phyloP scores from a whole-genome alignment of 2,797 vertebrate species.

The Crotalus adamanteus region DNA sequence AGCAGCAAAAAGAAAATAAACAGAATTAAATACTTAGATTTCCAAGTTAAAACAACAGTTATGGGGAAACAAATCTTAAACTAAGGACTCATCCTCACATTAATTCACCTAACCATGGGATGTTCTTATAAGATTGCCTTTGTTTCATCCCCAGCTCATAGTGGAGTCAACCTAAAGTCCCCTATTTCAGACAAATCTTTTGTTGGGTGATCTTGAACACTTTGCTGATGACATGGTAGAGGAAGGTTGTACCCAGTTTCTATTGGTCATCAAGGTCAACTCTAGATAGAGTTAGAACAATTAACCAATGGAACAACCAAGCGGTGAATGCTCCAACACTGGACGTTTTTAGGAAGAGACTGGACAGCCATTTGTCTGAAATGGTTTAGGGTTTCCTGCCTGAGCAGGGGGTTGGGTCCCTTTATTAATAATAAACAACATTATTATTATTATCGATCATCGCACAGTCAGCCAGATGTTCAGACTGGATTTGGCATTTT shows the following conservation, averaged over 20 bases:
- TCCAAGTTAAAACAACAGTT: neutral
- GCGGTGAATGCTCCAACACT: no score
- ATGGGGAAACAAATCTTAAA: neutral
- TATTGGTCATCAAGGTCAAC: neutral
- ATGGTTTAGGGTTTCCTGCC: no score
- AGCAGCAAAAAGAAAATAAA: conserved; percentile 8
- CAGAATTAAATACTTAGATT: neutral
- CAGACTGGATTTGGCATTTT: no score
- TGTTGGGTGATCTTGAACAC: neutral
- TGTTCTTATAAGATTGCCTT: neutral
- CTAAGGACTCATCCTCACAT: neutral
- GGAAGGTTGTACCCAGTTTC: neutral
- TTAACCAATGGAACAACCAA: no score
- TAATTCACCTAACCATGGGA: neutral
- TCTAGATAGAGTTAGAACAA: neutral
- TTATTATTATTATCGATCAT: no score
- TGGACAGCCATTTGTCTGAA: no score
- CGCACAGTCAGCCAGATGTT: no score
- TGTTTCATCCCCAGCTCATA: neutral
- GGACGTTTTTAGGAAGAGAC: no score
- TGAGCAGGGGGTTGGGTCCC: no score
- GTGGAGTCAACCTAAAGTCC: neutral
- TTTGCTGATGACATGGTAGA: neutral
- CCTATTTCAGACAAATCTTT: neutral
- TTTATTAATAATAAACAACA: no score